Evolutionary conservation across 1,140 invertebrate species (phyloP).

Genomic region (Atta cephalotes): DNA sequence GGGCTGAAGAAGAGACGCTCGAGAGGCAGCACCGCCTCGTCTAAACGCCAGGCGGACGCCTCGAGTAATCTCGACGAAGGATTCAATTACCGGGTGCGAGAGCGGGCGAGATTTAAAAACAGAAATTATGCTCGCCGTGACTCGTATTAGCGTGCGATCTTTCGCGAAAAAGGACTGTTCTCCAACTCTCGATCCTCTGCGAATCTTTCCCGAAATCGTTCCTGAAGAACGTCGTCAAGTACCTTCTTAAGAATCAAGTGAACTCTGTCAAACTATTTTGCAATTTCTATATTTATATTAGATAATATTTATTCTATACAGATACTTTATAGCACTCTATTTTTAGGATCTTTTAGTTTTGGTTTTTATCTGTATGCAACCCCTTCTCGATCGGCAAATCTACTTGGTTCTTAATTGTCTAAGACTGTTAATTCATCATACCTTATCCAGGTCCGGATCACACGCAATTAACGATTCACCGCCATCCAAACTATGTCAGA

Average conservation of each 20-base stretch:
- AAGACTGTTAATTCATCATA: conserved; percentile 27
- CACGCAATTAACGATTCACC: conserved; percentile 37
- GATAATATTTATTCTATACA: no score
- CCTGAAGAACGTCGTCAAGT: background rate
- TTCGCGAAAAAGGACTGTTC: background rate
- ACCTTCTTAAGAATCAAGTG: background rate
- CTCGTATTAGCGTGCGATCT: conserved; percentile 61
- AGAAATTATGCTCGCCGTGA: conserved; percentile 78
- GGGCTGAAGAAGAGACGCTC: conserved; percentile 70
- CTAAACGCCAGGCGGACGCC: conserved; percentile 72
- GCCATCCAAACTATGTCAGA: conserved; percentile 31
- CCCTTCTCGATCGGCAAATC: background rate
- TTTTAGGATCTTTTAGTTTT: background rate
- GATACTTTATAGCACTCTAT: background rate
- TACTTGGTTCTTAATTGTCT: conserved; percentile 33
- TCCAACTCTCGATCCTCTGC: background rate
- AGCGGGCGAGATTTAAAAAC: conserved; percentile 81
- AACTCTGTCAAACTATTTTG: background rate
- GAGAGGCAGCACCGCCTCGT: conserved; percentile 25
- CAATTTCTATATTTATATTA: background rate
- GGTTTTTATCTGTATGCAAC: background rate
- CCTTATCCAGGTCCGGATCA: conserved; percentile 12
- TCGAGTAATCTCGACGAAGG: conserved; percentile 81
- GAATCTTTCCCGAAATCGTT: conserved; percentile 7
- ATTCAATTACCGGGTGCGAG: conserved; percentile 83